Evolutionary conservation across 1,140 invertebrate species (phyloP), one percentile per base, ranked within the genome.

Genomic region (Zaprionus lachaisei): DNA sequence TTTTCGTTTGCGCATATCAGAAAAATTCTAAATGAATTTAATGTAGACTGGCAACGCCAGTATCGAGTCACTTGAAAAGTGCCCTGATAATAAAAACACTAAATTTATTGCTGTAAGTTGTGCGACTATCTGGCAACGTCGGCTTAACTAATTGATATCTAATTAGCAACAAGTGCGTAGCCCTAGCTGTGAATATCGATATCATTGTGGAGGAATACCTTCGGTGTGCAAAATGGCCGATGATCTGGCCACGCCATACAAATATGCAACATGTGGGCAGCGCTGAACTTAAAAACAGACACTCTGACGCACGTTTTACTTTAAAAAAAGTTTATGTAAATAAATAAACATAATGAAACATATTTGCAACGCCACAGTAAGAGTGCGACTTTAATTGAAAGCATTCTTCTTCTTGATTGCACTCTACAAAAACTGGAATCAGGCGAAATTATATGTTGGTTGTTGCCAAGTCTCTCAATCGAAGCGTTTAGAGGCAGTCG

Each of bases 401-500:
- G 11, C 54, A 47, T n/a, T 47, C 22, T 56, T 56, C 20, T 51
- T 20, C 44, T 51, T 58, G 12, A 41, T 54, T 66, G 22, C 49
- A 31, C 15, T 31, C 2, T 4, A 38, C 14, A 20, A 28, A 54
- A 38, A 38, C 9, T 17, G 41, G 20, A 24, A 51, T 49, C 31
- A 34, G 55, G 49, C 28, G 12, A 11, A 37, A 24, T 61, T 66
- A 37, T 49, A 17, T 62, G 28, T 20, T 41, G 24, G 7, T 60
- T 55, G 9, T 5, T 28, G 34, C 58, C 55, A 24, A 24, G 44
- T 37, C 60, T 41, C 38, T 56, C 58, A 38, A 70, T 61, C 57
- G 66, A 58, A 51, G 41, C 73, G 63, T 65, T 76, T 72, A 72
- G 41, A 37, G 26, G 9, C 62, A 71, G 47, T 47, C 66, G 54